Base-by-base conservation (phyloP, 1,140 invertebrate genomes). In the Aradophagus sp. region DNA sequence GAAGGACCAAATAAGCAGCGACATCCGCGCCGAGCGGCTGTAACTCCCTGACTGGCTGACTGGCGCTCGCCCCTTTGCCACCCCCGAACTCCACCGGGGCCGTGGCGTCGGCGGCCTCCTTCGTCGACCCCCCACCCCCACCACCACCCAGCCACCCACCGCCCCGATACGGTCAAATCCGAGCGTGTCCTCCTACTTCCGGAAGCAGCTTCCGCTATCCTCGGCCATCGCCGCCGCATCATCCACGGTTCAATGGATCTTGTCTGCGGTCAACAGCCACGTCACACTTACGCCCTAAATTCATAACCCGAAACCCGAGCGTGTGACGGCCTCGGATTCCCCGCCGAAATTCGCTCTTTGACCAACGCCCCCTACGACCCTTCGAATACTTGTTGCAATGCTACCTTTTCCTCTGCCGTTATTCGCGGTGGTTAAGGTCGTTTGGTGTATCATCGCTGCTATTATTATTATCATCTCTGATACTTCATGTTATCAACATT, bases 21-120 rank as follows among this genome's bases (percentile, higher is more conserved):
- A 73, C 61, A 72, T 75, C 82, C 81, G 80, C 74, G 67, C 81
- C 15, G 75, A 67, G 74, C 78, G 80, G 73, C 79, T 75, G 74
- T 71, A 77, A 79, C 77, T 74, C 80, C 76, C 78, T 82, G 79
- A 83, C 82, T 84, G 80, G 59, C 79, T 59, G 77, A 74, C 76
- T 75, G 77, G 72, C 26, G 15, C 62, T 79, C 75, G 77, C 74
- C 80, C 77, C 81, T 80, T 80, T 78, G 73, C 78, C 79, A 63
- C 77, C 80, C 79, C 77, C 63, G 67, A 6, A n/a, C 2, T 2
- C 27, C 27, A 23, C 4, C 76, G 56, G 67, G 26, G 19, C 75
- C 70, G 59, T 75, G 72, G 59, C 77, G 79, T 76, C 39, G 35
- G 11, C 52, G 8, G 14, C 53, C 48, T 61, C 36, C 31, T 62